A percentile compares a stretch with the other conserved stretches of the same genome.
Conservation (phyloP, 2,797 vertebrate species). For the Remorina albescens region DNA sequence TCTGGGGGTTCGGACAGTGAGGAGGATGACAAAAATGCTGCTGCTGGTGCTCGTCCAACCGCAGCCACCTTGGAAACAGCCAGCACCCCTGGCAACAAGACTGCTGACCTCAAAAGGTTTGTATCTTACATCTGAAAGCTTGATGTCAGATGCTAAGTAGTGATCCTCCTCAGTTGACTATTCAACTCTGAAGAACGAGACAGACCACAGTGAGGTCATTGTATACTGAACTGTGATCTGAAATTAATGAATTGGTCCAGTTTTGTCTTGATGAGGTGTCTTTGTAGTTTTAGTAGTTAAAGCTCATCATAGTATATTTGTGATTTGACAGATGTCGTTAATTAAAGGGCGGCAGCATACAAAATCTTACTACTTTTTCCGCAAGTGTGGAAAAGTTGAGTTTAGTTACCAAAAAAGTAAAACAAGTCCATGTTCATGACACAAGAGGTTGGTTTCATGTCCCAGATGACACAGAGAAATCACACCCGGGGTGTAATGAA, state of each 20-base stretch:
- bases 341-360: too few relatives aligned
- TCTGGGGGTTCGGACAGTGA: constrained; percentile 88
- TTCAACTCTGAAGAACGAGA: constrained; percentile 40
- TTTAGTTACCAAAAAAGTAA: too few relatives aligned
- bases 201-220: constrained; percentile 64
- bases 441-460: too few relatives aligned
- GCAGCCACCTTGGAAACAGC: constrained; percentile 64
- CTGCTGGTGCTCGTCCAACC: constrained; percentile 43
- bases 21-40: constrained; percentile 83
- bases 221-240: constrained; percentile 41
- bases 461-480: too few relatives aligned
- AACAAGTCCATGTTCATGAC: too few relatives aligned
- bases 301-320: too few relatives aligned
- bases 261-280: constrained; percentile 16
- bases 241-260: constrained; percentile 61
- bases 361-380: too few relatives aligned
- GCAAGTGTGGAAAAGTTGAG: too few relatives aligned
- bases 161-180: not conserved
- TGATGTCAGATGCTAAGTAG: not conserved
- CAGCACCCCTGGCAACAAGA: constrained; percentile 74
- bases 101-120: constrained; percentile 78
- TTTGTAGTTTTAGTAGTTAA: too few relatives aligned
- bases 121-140: not conserved
- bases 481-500: too few relatives aligned
- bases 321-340: too few relatives aligned